phyloP scores from a whole-genome alignment of 1,140 invertebrate genomes.

The Diachasma alloeum region DNA sequence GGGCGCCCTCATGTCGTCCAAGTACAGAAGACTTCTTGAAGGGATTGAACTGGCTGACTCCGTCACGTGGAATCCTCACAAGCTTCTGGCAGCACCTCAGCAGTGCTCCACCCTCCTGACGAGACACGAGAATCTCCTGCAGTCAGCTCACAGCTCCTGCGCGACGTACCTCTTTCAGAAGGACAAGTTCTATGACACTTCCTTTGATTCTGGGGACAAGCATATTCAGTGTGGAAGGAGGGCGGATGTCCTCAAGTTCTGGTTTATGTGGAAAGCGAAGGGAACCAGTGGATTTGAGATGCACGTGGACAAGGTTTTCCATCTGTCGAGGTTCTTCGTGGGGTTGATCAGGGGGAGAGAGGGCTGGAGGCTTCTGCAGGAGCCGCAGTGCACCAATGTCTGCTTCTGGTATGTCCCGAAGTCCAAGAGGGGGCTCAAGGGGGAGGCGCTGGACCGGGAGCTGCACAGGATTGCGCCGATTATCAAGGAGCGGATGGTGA shows the following conservation, averaged over 20 bases:
- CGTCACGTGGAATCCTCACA: slow-evolving; percentile 95
- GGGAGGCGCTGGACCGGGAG: slow-evolving; percentile 71
- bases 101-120: slow-evolving; percentile 90
- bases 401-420: slow-evolving; percentile 95
- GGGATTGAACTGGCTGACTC: slow-evolving; percentile 88
- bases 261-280: slow-evolving; percentile 98
- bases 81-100: slow-evolving; percentile 86
- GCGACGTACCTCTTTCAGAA: slow-evolving; percentile 95
- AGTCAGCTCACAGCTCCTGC: slow-evolving; percentile 70
- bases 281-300: slow-evolving; percentile 81
- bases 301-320: slow-evolving; percentile 83
- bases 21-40: slow-evolving; percentile 78
- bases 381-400: slow-evolving; percentile 92
- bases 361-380: slow-evolving; percentile 78
- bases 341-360: slow-evolving; percentile 72
- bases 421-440: slow-evolving; percentile 69
- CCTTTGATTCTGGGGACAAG: slow-evolving; percentile 93
- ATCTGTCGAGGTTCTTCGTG: slow-evolving; percentile 76
- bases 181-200: slow-evolving; percentile 95
- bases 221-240: slow-evolving; percentile 92
- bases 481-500: slow-evolving; percentile 95
- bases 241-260: slow-evolving; percentile 94
- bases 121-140: slow-evolving; percentile 68
- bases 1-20: slow-evolving; percentile 84
- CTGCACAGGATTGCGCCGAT: slow-evolving; percentile 87